phyloP scores from a whole-genome alignment of 2,888 invertebrate genomes.

The Eustalomyia histrio region DNA sequence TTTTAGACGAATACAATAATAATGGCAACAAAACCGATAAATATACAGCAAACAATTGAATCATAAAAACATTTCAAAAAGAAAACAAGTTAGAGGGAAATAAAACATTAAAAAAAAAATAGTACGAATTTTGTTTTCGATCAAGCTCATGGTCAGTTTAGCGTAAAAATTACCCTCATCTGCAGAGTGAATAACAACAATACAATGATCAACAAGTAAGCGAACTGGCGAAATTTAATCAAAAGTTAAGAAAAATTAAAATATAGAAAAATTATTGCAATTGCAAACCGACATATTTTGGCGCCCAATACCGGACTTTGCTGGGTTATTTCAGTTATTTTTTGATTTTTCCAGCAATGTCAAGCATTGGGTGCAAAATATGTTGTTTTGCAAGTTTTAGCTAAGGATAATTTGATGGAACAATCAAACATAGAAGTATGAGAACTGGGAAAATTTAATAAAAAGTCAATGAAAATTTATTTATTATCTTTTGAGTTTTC shows the following conservation, averaged over 20 bases:
- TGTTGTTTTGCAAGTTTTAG: no score
- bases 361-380: no score
- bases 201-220: background rate
- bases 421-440: no score
- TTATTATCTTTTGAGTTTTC: no score
- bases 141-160: constrained; percentile 58
- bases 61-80: constrained; percentile 6
- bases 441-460: background rate
- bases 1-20: constrained; percentile 7
- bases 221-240: background rate
- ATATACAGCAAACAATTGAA: constrained; percentile 45
- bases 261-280: no score
- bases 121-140: constrained; percentile 9
- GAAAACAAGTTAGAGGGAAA: constrained; percentile 10
- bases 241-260: no score
- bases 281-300: no score
- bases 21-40: constrained; percentile 20
- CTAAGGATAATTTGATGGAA: no score
- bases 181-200: constrained; percentile 13
- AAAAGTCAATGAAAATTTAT: no score
- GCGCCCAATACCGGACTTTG: no score
- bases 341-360: no score
- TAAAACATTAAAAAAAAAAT: constrained; percentile 16
- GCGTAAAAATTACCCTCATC: constrained; percentile 52
- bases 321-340: no score